Evolutionary conservation across 2,113 vertebrate genomes (phyloP), one percentile per base, ranked within the genome.

Genomic region (Gambusia holbrooki): DNA sequence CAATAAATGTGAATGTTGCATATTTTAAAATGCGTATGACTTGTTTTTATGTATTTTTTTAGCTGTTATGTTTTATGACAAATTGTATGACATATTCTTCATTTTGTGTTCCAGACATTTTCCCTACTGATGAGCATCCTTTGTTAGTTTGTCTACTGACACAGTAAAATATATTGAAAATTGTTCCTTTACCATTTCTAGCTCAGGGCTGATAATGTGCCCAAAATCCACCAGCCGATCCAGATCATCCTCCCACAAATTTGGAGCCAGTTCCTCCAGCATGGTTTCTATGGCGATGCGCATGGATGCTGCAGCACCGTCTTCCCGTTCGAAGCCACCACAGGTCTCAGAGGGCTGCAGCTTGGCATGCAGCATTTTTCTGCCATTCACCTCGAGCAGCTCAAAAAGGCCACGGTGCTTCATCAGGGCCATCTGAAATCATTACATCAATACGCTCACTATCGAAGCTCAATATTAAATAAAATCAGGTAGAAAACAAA

Each of bases 181-280:
- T 35, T 42, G 29, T 2, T 72, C 30, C 27, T 37, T 48, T 10
- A 95, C 94, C 95, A 96, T 95, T 92, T 96, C 94, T 61, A 96
- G 84, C 71, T 95, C 94, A 37, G 95, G 95, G 73, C 95, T 96
- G 85, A 96, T 93, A n/a, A 95, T 81, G 67, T 95, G 95, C 15
- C 95, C 94, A 62, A 95, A 96, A 77, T 96, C 94, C 83, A 96
- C 95, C 75, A 96, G 77, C 30, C 94, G 85, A 84, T 96, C 92
- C 87, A 96, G 83, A 28, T 95, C 94, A 30, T 96, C 95, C 80
- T 96, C 95, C 95, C 95, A 95, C 30, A 95, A 90, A 71, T 95
- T 95, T 17, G 94, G 94, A 33, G 95, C 95, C 73, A 96, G 90
- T 62, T 96, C 95, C 84, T 96, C 95, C 80, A 96, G 77, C 95